A percentile compares a stretch with the other conserved stretches of the same genome.
Evolutionary conservation across 2,113 vertebrate genomes (phyloP).

Genomic region (Thalassoma bifasciatum): DNA sequence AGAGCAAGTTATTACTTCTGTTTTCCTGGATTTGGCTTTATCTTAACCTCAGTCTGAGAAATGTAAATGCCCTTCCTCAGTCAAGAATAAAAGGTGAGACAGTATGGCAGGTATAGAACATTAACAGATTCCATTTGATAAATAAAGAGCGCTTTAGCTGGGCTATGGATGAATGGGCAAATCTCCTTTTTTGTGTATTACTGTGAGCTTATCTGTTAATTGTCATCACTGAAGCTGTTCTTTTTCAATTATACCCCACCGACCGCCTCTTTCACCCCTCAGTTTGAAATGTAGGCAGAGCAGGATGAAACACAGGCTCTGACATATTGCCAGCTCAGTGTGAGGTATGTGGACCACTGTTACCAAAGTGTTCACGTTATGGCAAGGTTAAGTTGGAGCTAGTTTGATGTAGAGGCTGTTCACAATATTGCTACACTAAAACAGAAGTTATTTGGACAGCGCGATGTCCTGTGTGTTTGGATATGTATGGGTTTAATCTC

Average conservation of each 20-base stretch:
- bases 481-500: constrained; percentile 1
- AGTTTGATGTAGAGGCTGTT: too few relatives aligned
- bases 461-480: constrained; percentile 22
- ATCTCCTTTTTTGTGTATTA: constrained; percentile 28
- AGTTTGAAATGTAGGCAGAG: too few relatives aligned
- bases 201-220: constrained; percentile 52
- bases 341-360: too few relatives aligned
- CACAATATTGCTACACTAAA: neutral
- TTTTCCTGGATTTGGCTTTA: constrained; percentile 7
- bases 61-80: neutral
- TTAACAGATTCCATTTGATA: constrained; percentile 38
- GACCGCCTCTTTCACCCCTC: neutral
- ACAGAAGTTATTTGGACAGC: too few relatives aligned
- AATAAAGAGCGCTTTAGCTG: constrained; percentile 62
- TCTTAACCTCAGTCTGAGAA: constrained; percentile 6
- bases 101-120: constrained; percentile 55
- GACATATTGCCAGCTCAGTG: too few relatives aligned
- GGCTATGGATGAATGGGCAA: constrained; percentile 25
- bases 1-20: neutral
- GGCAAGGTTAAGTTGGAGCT: too few relatives aligned
- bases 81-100: constrained; percentile 2
- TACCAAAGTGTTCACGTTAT: too few relatives aligned
- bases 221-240: constrained; percentile 40
- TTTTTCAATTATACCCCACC: constrained; percentile 10
- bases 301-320: too few relatives aligned